Evolutionary conservation across 2,888 invertebrate species (phyloP).

Genomic region (Drosophila acutilabella): DNA sequence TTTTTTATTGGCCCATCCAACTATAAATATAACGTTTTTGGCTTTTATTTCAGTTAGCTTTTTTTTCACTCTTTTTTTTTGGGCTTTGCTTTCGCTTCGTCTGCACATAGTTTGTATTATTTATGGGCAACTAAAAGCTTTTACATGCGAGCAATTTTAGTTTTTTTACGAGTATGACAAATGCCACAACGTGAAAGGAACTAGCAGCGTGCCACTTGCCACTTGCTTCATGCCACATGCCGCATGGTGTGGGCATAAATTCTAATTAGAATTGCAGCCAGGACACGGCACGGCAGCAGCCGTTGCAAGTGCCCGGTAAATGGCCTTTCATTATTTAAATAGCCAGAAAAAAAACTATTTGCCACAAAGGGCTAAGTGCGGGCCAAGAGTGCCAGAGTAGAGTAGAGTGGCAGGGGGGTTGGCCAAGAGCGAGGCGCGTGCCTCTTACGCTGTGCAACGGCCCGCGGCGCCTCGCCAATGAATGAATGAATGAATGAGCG

Average conservation of each 20-base stretch:
- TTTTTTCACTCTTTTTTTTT: conserved; percentile 2
- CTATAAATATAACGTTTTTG: conserved; percentile 71
- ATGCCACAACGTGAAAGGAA: conserved; percentile 26
- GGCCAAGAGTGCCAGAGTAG: conserved; percentile 4
- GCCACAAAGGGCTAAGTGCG: conserved; percentile 38
- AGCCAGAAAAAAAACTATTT: conserved; percentile 63
- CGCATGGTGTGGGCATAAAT: conserved; percentile 71
- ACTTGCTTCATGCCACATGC: neutral
- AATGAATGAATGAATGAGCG: conserved; percentile 65
- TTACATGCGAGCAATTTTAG: conserved; percentile 67
- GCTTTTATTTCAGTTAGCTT: conserved; percentile 52
- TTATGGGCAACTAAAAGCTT: conserved; percentile 77
- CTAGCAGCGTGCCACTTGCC: neutral
- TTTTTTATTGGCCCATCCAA: conserved; percentile 49
- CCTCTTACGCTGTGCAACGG: conserved; percentile 50
- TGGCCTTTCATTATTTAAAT: conserved; percentile 63
- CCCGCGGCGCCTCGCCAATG: conserved; percentile 53
- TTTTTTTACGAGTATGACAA: conserved; percentile 65
- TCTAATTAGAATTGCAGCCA: conserved; percentile 68
- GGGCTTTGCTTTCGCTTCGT: conserved; percentile 19
- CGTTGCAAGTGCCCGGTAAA: conserved; percentile 49
- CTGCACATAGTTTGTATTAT: conserved; percentile 72
- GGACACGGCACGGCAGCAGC: conserved; percentile 29
- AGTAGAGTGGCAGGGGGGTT: neutral
- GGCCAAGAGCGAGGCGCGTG: conserved; percentile 34